Base-by-base conservation (phyloP, 2,797 vertebrate species). In the Aulostomus chinensis region DNA sequence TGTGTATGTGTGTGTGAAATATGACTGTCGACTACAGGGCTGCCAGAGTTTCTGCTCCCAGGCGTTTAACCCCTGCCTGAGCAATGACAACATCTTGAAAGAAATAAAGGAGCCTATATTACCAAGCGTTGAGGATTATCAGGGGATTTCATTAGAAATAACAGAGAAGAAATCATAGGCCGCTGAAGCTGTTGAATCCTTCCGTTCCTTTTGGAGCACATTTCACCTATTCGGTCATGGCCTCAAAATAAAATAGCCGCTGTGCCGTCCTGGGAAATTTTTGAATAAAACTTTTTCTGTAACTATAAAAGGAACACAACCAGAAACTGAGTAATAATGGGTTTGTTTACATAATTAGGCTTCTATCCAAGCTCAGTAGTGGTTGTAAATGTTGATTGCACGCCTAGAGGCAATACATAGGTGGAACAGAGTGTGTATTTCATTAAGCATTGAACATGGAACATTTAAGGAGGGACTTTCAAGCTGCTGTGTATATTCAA, bases 311-410 rank as follows among this genome's bases (percentile, higher is more conserved):
- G 29, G 28, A 50, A 52, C 46, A 28, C 45, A 53, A 77, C 32
- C 47, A 12, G 30, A 42, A 41, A 29, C 21, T 14, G 1, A 55
- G 70, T 81, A 87, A 86, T 81, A 70, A 81, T 72, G 72, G 77
- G 68, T 70, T 73, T 85, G 77, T 81, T 86, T 79, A 84, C 55
- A 69, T 78, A 76, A 73, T 68, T 76, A 73, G 58, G 59, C 47
- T 38, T 66, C 61, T 58, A 76, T 71, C 62, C 61, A 72, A 72
- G 68, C 57, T 58, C 52, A 48, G 66, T 45, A 29, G 52, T 16
- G 47, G 73, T 38, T 58, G 57, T 78, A 62, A 68, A 48, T 36
- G 46, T n/a, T 78, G 84, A 86, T 71, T 74, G 50, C 38, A 68
- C 53, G 62, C 22, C 53, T 63, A 16, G 20, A 51, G 61, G 61